A percentile compares a stretch with the other conserved stretches of the same genome.
Evolutionary conservation across 2,888 invertebrate genomes (phyloP).

Genomic region (Drosophila tripunctata): DNA sequence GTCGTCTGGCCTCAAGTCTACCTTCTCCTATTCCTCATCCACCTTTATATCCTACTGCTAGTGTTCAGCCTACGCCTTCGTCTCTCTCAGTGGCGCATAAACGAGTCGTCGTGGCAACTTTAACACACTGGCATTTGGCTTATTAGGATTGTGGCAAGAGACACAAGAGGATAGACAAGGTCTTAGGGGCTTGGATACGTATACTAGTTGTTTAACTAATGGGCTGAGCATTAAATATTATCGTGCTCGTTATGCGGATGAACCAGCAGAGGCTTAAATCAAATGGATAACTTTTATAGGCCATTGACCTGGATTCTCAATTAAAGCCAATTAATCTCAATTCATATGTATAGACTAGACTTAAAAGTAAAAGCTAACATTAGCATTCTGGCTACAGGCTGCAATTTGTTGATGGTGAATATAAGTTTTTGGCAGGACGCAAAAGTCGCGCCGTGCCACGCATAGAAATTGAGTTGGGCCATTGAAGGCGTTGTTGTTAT

Average conservation of each 20-base stretch:
- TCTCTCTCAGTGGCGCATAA: slow-evolving; percentile 1
- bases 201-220: slow-evolving; percentile 52
- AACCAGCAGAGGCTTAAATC: not conserved
- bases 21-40: not conserved
- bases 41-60: too few relatives aligned
- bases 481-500: slow-evolving; percentile 38
- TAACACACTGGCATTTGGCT: slow-evolving; percentile 64
- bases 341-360: slow-evolving; percentile 29
- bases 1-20: slow-evolving; percentile 22
- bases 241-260: slow-evolving; percentile 50
- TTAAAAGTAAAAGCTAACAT: slow-evolving; percentile 12
- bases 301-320: slow-evolving; percentile 42
- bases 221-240: slow-evolving; percentile 57
- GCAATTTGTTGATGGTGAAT: slow-evolving; percentile 6
- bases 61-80: too few relatives aligned
- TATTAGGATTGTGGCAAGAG: slow-evolving; percentile 43
- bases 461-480: slow-evolving; percentile 68
- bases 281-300: slow-evolving; percentile 18
- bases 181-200: too few relatives aligned
- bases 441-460: slow-evolving; percentile 56
- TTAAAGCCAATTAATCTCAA: slow-evolving; percentile 56
- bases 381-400: slow-evolving; percentile 40
- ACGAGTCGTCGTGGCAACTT: slow-evolving; percentile 46
- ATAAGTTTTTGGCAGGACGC: slow-evolving; percentile 36
- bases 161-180: not conserved